Conservation (phyloP, 1,140 invertebrate species). For the Lamellibrachia luymesi region DNA sequence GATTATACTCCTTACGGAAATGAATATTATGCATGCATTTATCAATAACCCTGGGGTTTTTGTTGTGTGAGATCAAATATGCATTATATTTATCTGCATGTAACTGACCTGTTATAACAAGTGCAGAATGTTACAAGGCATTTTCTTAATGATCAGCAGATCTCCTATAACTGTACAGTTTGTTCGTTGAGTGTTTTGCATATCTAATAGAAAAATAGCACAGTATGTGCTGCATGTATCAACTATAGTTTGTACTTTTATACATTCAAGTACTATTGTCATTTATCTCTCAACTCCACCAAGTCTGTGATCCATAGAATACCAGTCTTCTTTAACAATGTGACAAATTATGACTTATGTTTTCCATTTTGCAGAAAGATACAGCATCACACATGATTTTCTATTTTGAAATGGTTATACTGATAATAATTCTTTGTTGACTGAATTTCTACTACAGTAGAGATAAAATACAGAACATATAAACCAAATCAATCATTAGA, state of each 20-base stretch:
- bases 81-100: not conserved
- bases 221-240: too few species aligned
- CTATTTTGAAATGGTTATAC: not conserved
- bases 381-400: not conserved
- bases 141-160: not conserved
- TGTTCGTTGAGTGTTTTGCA: not conserved
- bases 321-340: not conserved
- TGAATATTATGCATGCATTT: not conserved
- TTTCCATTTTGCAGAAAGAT: too few species aligned
- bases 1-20: not conserved
- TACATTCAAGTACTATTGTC: too few species aligned
- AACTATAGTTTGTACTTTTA: too few species aligned
- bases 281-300: not conserved
- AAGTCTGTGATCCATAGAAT: not conserved
- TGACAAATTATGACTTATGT: too few species aligned
- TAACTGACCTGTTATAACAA: not conserved
- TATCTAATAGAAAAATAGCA: not conserved
- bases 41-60: not conserved
- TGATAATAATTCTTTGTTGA: not conserved
- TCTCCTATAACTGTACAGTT: not conserved
- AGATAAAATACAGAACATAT: too few species aligned
- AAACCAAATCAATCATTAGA: too few species aligned
- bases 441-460: too few species aligned
- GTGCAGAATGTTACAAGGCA: not conserved
- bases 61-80: not conserved